Base-by-base conservation (phyloP, 2,888 invertebrate species). In the Meiosimyza decipiens region DNA sequence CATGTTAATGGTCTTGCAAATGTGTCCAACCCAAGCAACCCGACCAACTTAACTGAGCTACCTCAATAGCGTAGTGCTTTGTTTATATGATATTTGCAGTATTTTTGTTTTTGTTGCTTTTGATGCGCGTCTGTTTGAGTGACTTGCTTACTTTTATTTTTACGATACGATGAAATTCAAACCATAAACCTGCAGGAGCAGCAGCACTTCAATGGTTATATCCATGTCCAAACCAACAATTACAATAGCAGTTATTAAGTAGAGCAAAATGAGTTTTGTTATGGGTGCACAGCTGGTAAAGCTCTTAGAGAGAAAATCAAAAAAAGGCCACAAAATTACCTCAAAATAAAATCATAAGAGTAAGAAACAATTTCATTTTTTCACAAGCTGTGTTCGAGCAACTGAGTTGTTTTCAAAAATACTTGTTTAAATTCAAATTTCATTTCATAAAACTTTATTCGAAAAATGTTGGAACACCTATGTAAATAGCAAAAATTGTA, bases 1-100 rank as follows among this genome's bases (percentile, higher is more conserved):
- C 81, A 81, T 81, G 81, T 81, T 81, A 82, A 81, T 81, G 81
- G 76, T n/a, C 51, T 51, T 9, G 3, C 51, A 64, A 50, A 51
- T 51, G 40, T 40, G 40, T 40, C 40, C 40, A 40, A 40, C 40
- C 9, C 40, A 40, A 40, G 28, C 28, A 28, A 40, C 2, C 40
- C 40, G 40, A 40, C 6, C 40, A 40, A 40, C 40, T 40, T 40
- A 40, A 40, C 40, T 9, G 40, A 9, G 40, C 40, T 40, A 40
- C 40, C 40, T 40, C 40, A 40, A 40, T 40, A 40, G 40, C 1
- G 40, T 40, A 40, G 6, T 40, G 40, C 9, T 7, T 40, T 40
- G 40, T 9, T 40, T 9, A 40, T 9, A 40, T 40, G 28, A 28
- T 28, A 28, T 6, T 40, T 1, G 40, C 40, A 40, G 40, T 40